Conservation (phyloP, 2,888 invertebrate genomes). For the Leucoptera coffeella region DNA sequence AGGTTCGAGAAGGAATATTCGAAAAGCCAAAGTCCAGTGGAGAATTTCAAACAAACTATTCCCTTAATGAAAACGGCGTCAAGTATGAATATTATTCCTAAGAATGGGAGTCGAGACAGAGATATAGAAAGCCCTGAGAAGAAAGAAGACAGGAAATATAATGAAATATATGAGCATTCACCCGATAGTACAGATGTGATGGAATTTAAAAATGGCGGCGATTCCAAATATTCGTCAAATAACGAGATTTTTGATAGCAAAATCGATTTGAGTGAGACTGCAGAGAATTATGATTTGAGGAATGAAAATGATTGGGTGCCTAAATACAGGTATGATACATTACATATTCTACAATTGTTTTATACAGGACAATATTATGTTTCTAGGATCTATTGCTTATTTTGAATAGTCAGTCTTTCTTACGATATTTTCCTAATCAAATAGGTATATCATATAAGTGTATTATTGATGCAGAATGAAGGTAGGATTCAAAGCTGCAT, state of each 20-base stretch:
- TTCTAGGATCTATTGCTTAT: too few relatives aligned
- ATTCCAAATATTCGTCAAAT: slow-evolving; percentile 17
- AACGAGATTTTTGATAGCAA: slow-evolving; percentile 24
- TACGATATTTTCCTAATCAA: too few relatives aligned
- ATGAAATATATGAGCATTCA: slow-evolving; percentile 35
- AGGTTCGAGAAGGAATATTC: slow-evolving; percentile 32
- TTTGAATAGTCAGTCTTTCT: too few relatives aligned
- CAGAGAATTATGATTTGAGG: slow-evolving; percentile 36
- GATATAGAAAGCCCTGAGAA: slow-evolving; percentile 15
- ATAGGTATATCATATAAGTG: too few relatives aligned
- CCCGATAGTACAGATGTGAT: slow-evolving; percentile 33
- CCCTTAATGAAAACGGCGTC: slow-evolving; percentile 21
- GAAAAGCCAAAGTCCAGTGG: slow-evolving; percentile 41
- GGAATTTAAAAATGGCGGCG: slow-evolving; percentile 18
- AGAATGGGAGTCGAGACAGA: slow-evolving; percentile 14
- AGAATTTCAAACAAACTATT: slow-evolving; percentile 31
- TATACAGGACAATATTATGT: too few relatives aligned
- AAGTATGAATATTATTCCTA: slow-evolving; percentile 21
- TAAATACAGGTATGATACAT: slow-evolving; percentile 32
- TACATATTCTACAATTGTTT: too few relatives aligned
- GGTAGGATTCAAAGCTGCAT: too few relatives aligned
- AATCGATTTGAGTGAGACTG: slow-evolving; percentile 42
- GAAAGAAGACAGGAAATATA: slow-evolving; percentile 7
- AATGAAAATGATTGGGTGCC: slow-evolving; percentile 28
- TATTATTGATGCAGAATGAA: too few relatives aligned